Percentiles rank a stretch among this genome's conserved stretches.
phyloP scores from a whole-genome alignment of 2,113 vertebrate genomes.

The Microtus montanus region DNA sequence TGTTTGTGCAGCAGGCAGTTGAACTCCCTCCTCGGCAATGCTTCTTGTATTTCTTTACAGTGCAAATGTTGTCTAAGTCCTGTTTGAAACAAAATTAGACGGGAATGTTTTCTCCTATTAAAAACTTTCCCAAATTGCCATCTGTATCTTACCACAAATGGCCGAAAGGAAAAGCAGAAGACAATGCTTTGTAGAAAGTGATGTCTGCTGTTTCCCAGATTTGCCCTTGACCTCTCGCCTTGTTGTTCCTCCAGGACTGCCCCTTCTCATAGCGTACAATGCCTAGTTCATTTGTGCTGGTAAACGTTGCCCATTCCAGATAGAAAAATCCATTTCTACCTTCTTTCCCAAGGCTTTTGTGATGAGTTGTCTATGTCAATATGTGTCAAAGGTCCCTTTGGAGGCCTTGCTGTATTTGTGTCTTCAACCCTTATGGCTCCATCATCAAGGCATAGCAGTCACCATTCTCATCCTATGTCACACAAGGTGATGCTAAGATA shows the following conservation, averaged over 20 bases:
- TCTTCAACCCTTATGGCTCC: neutral
- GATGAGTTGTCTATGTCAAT: neutral
- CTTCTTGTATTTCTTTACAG: neutral
- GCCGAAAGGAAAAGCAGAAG: neutral
- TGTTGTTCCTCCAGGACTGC: neutral
- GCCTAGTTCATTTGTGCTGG: neutral
- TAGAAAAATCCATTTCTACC: neutral
- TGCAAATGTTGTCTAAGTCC: neutral
- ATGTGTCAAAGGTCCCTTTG: neutral
- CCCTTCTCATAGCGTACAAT: accelerated
- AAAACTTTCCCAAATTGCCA: neutral
- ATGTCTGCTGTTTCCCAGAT: neutral
- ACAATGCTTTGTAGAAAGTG: neutral
- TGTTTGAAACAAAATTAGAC: neutral
- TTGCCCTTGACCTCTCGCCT: neutral
- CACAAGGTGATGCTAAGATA: neutral
- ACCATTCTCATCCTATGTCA: neutral
- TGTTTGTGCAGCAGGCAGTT: neutral
- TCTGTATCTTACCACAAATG: neutral
- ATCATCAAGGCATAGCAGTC: accelerated
- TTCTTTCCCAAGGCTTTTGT: neutral
- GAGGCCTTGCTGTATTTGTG: neutral
- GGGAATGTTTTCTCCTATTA: neutral
- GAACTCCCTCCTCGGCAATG: neutral
- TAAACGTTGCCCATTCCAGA: neutral